These are phyloP conservation scores for Oreortyx pictus DNA, from an alignment of 2,797 vertebrate species.

Conservation along the genomic window DNA sequence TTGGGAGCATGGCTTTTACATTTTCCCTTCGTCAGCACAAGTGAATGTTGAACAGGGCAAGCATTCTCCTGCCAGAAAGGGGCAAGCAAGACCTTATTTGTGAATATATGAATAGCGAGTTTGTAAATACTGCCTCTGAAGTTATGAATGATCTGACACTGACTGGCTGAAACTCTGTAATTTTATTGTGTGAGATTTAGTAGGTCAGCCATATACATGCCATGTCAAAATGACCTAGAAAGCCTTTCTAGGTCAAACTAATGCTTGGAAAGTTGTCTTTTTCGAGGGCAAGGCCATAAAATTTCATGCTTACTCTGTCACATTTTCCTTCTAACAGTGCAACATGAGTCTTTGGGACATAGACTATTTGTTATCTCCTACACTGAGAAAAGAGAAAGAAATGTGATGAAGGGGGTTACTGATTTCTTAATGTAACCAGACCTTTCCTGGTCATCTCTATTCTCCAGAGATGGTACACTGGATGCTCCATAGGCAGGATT, in stretches of 20 bases:
- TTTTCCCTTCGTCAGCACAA: slow-evolving; percentile 57
- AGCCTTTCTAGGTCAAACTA: slow-evolving; percentile 79
- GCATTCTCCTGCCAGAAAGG: background rate
- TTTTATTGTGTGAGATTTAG: slow-evolving; percentile 70
- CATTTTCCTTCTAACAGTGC: slow-evolving; percentile 54
- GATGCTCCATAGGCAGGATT: background rate
- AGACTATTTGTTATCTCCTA: slow-evolving; percentile 59
- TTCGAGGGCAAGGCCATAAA: background rate
- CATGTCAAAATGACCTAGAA: slow-evolving; percentile 79
- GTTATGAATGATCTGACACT: slow-evolving; percentile 70
- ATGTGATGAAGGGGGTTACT: background rate
- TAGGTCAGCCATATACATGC: slow-evolving; percentile 71
- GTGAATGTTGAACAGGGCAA: slow-evolving; percentile 37
- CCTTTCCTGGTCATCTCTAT: background rate
- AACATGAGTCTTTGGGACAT: slow-evolving; percentile 28
- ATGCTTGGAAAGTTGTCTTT: slow-evolving; percentile 67
- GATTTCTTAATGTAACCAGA: background rate
- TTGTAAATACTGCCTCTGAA: slow-evolving; percentile 65
- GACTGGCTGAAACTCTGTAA: slow-evolving; percentile 58
- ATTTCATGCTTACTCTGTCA: slow-evolving; percentile 52
- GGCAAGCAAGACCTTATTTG: slow-evolving; percentile 23
- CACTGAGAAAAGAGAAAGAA: slow-evolving; percentile 20
- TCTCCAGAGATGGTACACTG: background rate
- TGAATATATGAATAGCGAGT: slow-evolving; percentile 51
- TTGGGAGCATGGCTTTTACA: background rate